phyloP scores from a whole-genome alignment of 2,113 vertebrate species.

The Mionectes macconnelli region DNA sequence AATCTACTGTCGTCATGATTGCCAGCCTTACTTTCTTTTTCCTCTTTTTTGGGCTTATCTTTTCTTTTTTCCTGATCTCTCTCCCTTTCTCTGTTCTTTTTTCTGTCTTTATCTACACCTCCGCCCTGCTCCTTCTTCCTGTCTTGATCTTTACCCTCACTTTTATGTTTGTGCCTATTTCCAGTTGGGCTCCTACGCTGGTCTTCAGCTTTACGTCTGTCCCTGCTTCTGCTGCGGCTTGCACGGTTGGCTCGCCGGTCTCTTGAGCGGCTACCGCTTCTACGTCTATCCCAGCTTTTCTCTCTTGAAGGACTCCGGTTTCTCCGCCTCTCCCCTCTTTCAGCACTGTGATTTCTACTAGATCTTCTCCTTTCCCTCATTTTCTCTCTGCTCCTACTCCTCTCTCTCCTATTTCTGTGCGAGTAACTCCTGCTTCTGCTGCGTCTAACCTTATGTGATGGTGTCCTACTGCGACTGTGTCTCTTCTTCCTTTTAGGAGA shows the following conservation, averaged over 20 bases:
- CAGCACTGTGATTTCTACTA: constrained; percentile 81
- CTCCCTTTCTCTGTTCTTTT: constrained; percentile 83
- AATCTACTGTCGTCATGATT: constrained; percentile 85
- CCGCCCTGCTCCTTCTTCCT: constrained; percentile 86
- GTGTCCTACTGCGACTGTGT: constrained; percentile 80
- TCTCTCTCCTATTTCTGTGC: constrained; percentile 78
- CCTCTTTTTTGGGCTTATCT: constrained; percentile 83
- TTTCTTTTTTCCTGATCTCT: constrained; percentile 84
- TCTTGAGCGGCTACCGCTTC: constrained; percentile 84
- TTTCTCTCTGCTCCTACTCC: constrained; percentile 78
- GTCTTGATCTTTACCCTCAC: constrained; percentile 81
- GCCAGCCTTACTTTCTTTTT: constrained; percentile 78
- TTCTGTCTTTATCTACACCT: constrained; percentile 82
- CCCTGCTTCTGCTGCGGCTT: constrained; percentile 90
- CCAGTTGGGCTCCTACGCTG: constrained; percentile 78
- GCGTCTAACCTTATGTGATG: constrained; percentile 77
- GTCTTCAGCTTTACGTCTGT: constrained; percentile 86
- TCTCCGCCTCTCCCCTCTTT: constrained; percentile 77
- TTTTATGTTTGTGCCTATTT: constrained; percentile 80
- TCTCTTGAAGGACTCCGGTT: constrained; percentile 83
- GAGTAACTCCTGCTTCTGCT: constrained; percentile 85
- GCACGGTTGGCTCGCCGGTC: constrained; percentile 84
- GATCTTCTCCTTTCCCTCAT: constrained; percentile 80
- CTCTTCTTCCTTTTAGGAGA: constrained; percentile 88
- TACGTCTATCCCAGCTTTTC: constrained; percentile 81